Evolutionary conservation across 2,888 invertebrate genomes (phyloP), one percentile per base, ranked within the genome.

Genomic region (Rotaria magnacalcarata): DNA sequence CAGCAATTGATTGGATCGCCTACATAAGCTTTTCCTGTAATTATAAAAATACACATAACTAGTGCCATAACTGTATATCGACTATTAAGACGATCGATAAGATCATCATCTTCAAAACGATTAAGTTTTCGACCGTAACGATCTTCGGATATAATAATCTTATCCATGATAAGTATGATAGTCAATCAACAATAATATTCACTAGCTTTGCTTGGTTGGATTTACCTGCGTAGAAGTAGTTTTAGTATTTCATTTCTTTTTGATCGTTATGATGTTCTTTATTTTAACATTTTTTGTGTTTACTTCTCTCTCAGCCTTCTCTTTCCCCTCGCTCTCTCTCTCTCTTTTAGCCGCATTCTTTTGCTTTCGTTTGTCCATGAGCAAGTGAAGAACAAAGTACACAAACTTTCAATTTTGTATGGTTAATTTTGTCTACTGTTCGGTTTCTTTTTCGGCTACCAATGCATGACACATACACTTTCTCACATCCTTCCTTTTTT

Each of bases 271-370:
- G 27, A 67, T 27, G 67, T 34, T 67, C 27, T 8, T 67, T 67
- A 27, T 67, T 67, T 67, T 67, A 67, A 67, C 67, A 34, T 67
- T 67, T 67, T 34, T 34, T 67, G 67, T 60, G 67, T 34, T 6
- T 67, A 67, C 34, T 67, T 67, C 67, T 67, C 67, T 67, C 8
- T 43, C 19, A 34, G 34, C 34, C 34, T 2, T 67, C 67, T 41
- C 74, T 74, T 43, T 75, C 75, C 24, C 75, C 67, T 41, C 74
- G 41, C 75, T 75, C 75, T 43, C 75, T 75, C 47, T 41, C 75
- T 75, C n/a, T 75, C 47, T 43, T 16, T 41, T 11, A 16, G 67
- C 6, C 47, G 19, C n/a, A 43, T 47, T 75, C 75, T 41, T 6
- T 43, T 75, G 43, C 75, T 43, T 75, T 75, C 75, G 47, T 75